Conservation (phyloP, 2,113 vertebrate genomes). For the Parotia lawesii region DNA sequence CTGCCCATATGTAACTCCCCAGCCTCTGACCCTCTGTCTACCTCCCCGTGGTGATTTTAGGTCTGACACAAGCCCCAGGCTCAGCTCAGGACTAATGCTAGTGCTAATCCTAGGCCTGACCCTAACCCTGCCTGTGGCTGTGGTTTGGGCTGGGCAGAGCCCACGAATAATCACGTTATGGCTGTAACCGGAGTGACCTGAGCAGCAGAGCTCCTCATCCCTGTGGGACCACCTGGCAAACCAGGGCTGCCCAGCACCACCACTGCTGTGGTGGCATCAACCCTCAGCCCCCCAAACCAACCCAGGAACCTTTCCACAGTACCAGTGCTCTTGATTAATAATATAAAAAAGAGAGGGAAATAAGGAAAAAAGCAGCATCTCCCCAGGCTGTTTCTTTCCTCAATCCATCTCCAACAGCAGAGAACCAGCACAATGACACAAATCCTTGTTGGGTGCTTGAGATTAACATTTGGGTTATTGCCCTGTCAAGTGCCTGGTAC, state of each 20-base stretch:
- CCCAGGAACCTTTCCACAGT: not conserved
- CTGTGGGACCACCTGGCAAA: not conserved
- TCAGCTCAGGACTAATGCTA: not conserved
- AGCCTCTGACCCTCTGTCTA: not conserved
- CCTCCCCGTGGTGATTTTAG: not conserved
- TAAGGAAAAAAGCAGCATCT: not conserved
- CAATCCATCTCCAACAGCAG: not conserved
- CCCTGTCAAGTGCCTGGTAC: constrained; percentile 38
- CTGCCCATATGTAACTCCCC: not conserved
- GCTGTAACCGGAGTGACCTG: rapidly evolving
- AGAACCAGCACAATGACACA: not conserved
- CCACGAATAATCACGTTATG: not conserved
- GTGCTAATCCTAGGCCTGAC: not conserved
- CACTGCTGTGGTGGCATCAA: not conserved
- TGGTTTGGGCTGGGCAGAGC: not conserved
- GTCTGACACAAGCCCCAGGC: not conserved
- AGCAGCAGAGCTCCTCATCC: not conserved
- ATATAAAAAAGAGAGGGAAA: not conserved
- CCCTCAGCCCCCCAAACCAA: not conserved
- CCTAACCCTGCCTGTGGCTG: not conserved
- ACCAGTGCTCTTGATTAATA: not conserved
- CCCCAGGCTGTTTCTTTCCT: not conserved
- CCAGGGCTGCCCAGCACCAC: not conserved
- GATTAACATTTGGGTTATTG: constrained; percentile 65
- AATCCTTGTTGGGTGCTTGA: constrained; percentile 21